Evolutionary conservation across 2,888 invertebrate species (phyloP), one percentile per base, ranked within the genome.

Genomic region (Elmis aenea): DNA sequence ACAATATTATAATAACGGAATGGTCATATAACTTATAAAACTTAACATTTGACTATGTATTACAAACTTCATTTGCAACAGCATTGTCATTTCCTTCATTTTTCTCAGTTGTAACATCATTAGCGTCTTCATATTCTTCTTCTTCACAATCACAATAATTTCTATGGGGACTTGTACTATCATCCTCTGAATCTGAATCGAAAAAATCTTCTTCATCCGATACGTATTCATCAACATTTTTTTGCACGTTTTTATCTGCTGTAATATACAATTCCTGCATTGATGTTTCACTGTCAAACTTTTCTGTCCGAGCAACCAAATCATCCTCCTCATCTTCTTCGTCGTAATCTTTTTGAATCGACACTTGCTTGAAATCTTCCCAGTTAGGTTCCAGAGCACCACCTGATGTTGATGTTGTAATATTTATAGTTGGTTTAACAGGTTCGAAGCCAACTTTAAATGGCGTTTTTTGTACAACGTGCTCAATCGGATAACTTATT

Each of bases 121-220:
- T n/a, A n/a, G n/a, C n/a, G n/a, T n/a, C n/a, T n/a, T n/a, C n/a
- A n/a, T n/a, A n/a, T n/a, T n/a, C n/a, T n/a, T n/a, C n/a, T n/a
- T n/a, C n/a, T n/a, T n/a, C n/a, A n/a, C n/a, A n/a, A n/a, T n/a
- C n/a, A n/a, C n/a, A n/a, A n/a, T n/a, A n/a, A n/a, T n/a, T n/a
- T n/a, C n/a, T n/a, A n/a, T n/a, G n/a, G n/a, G n/a, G n/a, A n/a
- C n/a, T n/a, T n/a, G n/a, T n/a, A n/a, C 28, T 33, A 9, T 40
- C 26, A 15, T 6, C 11, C 2, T 35, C 33, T 2, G 22, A 13
- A 12, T 23, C 25, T 6, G 33, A 33, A 27, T 26, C 25, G 21
- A 40, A 44, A 36, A 39, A 44, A 20, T 29, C 9, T 29, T 44
- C 40, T 26, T 40, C 36, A 21, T 44, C 39, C 15, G 39, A 40